phyloP scores from a whole-genome alignment of 2,113 vertebrate genomes.

The Malurus melanocephalus region DNA sequence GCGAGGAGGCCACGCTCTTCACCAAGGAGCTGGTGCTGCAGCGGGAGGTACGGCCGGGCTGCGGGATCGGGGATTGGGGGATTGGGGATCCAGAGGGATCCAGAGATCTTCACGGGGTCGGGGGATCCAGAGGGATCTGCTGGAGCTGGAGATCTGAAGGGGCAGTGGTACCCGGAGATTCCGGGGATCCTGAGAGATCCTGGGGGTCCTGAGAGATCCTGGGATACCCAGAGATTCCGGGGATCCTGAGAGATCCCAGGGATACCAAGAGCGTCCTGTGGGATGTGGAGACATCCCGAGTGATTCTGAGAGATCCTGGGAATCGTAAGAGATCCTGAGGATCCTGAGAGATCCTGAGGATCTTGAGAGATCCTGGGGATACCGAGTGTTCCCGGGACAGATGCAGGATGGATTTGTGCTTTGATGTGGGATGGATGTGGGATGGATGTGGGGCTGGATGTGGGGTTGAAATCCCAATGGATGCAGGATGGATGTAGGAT shows the following conservation, averaged over 20 bases:
- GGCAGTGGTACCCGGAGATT: background rate
- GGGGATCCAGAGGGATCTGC: background rate
- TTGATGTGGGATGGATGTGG: background rate
- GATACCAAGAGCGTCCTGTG: background rate
- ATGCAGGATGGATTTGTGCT: background rate
- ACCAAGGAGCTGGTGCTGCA: slow-evolving; percentile 97
- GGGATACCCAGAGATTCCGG: background rate
- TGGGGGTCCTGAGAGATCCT: background rate
- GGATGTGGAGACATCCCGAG: background rate
- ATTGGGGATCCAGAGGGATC: too few species aligned
- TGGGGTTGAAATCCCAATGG: too few species aligned
- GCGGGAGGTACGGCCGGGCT: slow-evolving; percentile 81
- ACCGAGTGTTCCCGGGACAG: background rate
- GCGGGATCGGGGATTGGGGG: too few species aligned
- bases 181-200: background rate
- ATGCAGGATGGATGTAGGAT: too few species aligned
- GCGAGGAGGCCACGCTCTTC: slow-evolving; percentile 90
- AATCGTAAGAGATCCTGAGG: background rate
- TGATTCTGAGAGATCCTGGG: background rate
- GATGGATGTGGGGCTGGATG: too few species aligned
- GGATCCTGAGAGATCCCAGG: background rate
- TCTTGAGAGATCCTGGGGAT: background rate
- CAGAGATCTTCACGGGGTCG: too few species aligned
- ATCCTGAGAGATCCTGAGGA: background rate
- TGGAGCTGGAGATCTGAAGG: background rate